These are phyloP conservation scores for Erpornis zantholeuca DNA, from an alignment of 2,113 vertebrate genomes.

Conservation along the genomic window DNA sequence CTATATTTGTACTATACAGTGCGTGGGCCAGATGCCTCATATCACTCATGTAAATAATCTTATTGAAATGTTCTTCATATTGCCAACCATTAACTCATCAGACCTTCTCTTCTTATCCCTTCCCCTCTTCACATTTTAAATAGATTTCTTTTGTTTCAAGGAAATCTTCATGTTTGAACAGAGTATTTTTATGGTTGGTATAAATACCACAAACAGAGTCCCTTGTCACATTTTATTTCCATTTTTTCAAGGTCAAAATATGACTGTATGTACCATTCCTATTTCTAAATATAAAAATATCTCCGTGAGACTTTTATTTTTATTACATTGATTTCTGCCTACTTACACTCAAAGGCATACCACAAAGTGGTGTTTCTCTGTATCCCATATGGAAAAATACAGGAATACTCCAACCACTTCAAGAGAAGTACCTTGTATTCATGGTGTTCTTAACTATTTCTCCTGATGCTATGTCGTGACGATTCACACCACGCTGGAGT, in stretches of 20 bases:
- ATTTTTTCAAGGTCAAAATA: conserved; percentile 56
- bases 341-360: neutral
- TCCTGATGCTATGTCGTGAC: neutral
- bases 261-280: conserved; percentile 21
- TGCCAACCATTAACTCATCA: conserved; percentile 26
- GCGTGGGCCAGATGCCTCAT: conserved; percentile 32
- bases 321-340: conserved; percentile 51
- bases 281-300: conserved; percentile 49
- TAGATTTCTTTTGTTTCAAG: conserved; percentile 41
- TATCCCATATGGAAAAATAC: conserved; percentile 13
- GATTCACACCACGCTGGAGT: neutral
- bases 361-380: neutral
- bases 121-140: conserved; percentile 36
- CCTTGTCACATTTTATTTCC: conserved; percentile 10
- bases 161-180: conserved; percentile 19
- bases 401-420: conserved; percentile 1
- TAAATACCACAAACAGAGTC: conserved; percentile 11
- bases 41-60: conserved; percentile 39
- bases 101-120: conserved; percentile 26
- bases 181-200: conserved; percentile 1
- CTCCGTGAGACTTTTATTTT: conserved; percentile 45
- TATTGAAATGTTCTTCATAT: conserved; percentile 22
- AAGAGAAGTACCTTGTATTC: neutral
- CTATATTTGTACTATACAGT: conserved; percentile 34
- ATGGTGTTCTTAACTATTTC: neutral